phyloP scores from a whole-genome alignment of 2,888 invertebrate species.

The Muscina levida region DNA sequence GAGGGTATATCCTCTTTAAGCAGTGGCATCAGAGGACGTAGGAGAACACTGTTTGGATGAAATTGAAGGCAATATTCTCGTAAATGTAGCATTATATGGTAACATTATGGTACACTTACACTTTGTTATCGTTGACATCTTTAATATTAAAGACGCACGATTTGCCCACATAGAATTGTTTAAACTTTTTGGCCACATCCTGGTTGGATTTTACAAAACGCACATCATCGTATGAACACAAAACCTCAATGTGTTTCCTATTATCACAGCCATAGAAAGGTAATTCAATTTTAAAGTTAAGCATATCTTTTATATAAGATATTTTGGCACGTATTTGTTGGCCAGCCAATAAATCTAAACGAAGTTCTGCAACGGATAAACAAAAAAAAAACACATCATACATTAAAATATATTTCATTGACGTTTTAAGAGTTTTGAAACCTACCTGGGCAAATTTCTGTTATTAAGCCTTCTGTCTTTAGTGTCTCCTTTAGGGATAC shows the following conservation, averaged over 20 bases:
- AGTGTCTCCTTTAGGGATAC: conserved; percentile 73
- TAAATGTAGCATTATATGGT: not conserved
- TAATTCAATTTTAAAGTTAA: conserved; percentile 77
- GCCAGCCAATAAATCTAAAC: conserved; percentile 75
- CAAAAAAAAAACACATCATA: conserved; percentile 24
- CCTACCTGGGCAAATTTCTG: conserved; percentile 71
- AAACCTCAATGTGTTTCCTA: conserved; percentile 71
- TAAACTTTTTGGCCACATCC: conserved; percentile 79
- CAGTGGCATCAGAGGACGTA: conserved; percentile 83
- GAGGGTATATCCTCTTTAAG: conserved; percentile 75
- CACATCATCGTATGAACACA: conserved; percentile 78
- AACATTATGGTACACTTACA: conserved; percentile 71
- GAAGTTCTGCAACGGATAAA: conserved; percentile 71
- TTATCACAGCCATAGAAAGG: conserved; percentile 74
- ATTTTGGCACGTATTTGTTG: conserved; percentile 78
- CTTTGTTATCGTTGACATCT: conserved; percentile 78
- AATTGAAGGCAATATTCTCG: not conserved
- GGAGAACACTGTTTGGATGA: conserved; percentile 81
- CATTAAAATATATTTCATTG: not conserved
- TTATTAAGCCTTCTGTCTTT: conserved; percentile 73
- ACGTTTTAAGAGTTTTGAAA: not conserved
- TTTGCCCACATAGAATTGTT: conserved; percentile 80
- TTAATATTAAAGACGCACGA: conserved; percentile 76
- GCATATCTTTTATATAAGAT: conserved; percentile 75
- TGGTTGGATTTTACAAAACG: conserved; percentile 78